Percentiles rank a stretch among this genome's conserved stretches.
Evolutionary conservation across 2,113 vertebrate species (phyloP).

Genomic region (Hystrix cristata): DNA sequence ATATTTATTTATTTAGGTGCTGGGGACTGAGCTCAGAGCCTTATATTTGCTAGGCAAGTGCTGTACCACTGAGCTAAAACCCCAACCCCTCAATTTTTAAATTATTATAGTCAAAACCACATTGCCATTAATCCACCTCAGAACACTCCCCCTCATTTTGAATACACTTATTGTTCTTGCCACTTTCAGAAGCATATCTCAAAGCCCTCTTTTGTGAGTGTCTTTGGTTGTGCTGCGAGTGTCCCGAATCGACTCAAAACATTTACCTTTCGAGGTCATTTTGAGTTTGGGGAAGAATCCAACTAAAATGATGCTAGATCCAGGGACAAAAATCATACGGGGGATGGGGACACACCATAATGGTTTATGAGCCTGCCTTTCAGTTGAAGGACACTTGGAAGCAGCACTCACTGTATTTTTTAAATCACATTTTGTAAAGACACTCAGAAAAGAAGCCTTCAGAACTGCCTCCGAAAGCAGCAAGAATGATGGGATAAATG

Average conservation of each 20-base stretch:
- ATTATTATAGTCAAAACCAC: background rate
- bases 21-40: too few species aligned
- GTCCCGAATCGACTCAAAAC: background rate
- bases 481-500: background rate
- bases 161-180: background rate
- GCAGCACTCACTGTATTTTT: too few species aligned
- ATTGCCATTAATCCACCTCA: background rate
- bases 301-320: background rate
- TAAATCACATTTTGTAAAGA: background rate
- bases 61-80: too few species aligned
- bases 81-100: too few species aligned
- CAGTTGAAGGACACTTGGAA: too few species aligned
- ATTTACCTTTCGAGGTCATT: background rate
- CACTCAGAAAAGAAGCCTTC: background rate
- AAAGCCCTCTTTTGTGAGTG: background rate
- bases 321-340: background rate
- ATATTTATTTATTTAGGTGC: too few species aligned
- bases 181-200: background rate
- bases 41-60: too few species aligned
- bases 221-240: background rate
- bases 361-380: background rate
- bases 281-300: background rate
- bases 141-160: background rate
- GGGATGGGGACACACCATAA: background rate
- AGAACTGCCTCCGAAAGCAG: background rate